These are phyloP conservation scores for Neoarius graeffei DNA, from an alignment of 2,113 vertebrate species.

Conservation along the genomic window DNA sequence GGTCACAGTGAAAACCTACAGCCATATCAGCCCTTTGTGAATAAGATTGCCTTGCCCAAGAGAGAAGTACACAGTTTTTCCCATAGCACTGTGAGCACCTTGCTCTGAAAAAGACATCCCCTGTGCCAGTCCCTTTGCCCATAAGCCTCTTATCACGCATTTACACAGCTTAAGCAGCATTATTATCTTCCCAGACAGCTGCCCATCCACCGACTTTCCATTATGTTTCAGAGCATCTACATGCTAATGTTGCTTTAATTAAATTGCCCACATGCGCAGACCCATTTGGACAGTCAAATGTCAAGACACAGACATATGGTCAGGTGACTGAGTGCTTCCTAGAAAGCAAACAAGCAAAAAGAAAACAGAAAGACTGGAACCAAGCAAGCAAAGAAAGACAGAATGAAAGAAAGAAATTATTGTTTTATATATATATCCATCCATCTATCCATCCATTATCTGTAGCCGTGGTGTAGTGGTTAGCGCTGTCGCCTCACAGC, in stretches of 20 bases:
- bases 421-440: no score
- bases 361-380: background rate
- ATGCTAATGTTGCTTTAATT: constrained; percentile 68
- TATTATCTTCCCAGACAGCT: constrained; percentile 62
- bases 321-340: constrained; percentile 9
- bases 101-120: constrained; percentile 57
- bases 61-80: constrained; percentile 51
- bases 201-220: constrained; percentile 64
- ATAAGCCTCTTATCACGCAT: constrained; percentile 62
- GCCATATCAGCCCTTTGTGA: constrained; percentile 5
- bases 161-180: constrained; percentile 61
- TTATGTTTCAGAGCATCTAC: constrained; percentile 65
- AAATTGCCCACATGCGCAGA: constrained; percentile 60
- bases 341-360: constrained; percentile 14
- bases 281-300: constrained; percentile 55
- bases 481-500: no score
- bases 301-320: constrained; percentile 46
- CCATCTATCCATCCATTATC: no score
- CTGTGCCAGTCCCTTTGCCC: constrained; percentile 38
- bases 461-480: no score
- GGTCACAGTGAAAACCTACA: background rate
- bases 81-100: constrained; percentile 56
- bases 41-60: background rate
- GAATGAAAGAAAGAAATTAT: background rate
- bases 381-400: no score